A percentile compares a stretch with the other conserved stretches of the same genome.
Conservation (phyloP, 2,113 vertebrate species). For the Hypanus sabinus region DNA sequence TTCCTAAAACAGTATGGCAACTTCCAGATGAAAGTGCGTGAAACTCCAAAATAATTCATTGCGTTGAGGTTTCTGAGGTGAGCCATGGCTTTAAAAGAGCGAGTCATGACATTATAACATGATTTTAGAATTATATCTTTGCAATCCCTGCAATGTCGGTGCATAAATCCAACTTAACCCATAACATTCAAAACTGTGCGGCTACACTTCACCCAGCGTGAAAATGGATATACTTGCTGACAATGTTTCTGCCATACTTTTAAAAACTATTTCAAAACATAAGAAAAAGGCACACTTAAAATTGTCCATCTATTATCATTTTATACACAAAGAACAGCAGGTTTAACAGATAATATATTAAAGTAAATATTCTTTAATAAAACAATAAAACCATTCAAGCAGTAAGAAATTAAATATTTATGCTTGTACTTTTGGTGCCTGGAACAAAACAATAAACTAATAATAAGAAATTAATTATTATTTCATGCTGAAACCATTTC, state of each 20-base stretch:
- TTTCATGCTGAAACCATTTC: background rate
- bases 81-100: background rate
- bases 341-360: background rate
- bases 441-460: background rate
- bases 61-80: background rate
- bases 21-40: background rate
- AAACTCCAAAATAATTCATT: background rate
- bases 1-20: no score
- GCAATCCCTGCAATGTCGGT: background rate
- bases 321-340: background rate
- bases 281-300: background rate
- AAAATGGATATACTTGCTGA: background rate
- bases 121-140: background rate
- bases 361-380: background rate
- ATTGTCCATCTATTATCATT: background rate
- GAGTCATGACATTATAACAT: background rate
- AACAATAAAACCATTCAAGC: background rate
- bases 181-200: background rate
- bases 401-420: background rate
- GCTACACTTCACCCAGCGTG: no score
- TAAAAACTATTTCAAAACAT: background rate
- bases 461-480: background rate
- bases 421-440: background rate
- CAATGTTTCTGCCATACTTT: background rate
- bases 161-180: background rate